Evolutionary conservation across 2,113 vertebrate species (phyloP), one percentile per base, ranked within the genome.

Genomic region (Clarias macrocephalus): DNA sequence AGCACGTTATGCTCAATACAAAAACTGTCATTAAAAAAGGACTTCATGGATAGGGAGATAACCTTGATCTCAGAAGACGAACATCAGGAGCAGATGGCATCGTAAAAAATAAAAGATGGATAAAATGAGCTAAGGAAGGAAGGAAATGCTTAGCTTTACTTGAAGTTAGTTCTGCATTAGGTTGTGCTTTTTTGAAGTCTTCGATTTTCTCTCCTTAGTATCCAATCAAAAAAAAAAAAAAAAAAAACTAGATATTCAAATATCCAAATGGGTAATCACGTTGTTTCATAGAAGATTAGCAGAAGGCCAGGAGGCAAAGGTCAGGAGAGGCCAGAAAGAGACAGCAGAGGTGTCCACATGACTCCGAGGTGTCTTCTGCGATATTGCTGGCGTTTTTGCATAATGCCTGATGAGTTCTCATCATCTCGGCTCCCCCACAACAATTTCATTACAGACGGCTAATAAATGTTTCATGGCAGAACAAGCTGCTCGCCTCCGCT

Each of bases 391-490:
- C 94, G 91, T 94, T 95, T 95, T 96, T 96, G 95, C 95, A 96
- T 96, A 96, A 95, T 95, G 94, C 94, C 93, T 93, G 93, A 95
- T 96, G 95, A 96, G 95, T 94, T 95, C 94, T 94, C 93, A 92
- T 93, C 93, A 94, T 93, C 92, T 93, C 93, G 91, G 93, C 91
- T 93, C 94, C 93, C 92, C 93, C 94, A 96, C 95, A 95, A 96
- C 95, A 96, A 96, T 97, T 96, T 97, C 96, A 97, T 97, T 97
- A 97, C 96, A 96, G 95, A 92, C 95, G 94, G 96, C 96, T 97
- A 97, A 97, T 97, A 97, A 96, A 97, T 97, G 96, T 96, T 97
- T 96, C 96, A 97, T 96, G 96, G 95, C 94, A 95, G 95, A 95
- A 96, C 95, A 95, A 95, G 94, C 95, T 95, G 94, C 95, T 95